Evolutionary conservation across 2,113 vertebrate genomes (phyloP), one percentile per base, ranked within the genome.

Genomic region (Oenanthe melanoleuca): DNA sequence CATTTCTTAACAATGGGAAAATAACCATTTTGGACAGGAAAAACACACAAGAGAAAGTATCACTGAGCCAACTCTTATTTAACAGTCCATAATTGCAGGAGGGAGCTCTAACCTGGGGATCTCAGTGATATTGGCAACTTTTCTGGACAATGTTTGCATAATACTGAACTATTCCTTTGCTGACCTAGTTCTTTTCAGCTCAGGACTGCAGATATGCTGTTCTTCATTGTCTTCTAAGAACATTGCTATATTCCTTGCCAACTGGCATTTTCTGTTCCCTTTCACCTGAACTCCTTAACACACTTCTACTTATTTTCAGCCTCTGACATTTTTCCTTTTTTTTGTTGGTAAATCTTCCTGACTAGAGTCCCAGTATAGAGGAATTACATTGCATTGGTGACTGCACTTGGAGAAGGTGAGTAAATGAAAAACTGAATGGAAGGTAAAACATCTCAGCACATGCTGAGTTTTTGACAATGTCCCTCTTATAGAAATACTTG

Each of bases 51-150:
- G 52, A 80, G 55, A 95, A 93, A 73, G n/a, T 47, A 78, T 42
- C 42, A 79, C 57, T 92, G 88, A 34, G 70, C 75, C 45, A 87
- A 50, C 92, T 97, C 65, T 77, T 96, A 74, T 73, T 92, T 91
- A 47, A 64, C 61, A 89, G 85, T 60, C 55, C 45, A 8, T 85
- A 91, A 80, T 42, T 66, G 52, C 25, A 47, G 74, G 40, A 96
- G 61, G 55, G 87, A 97, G 81, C 52, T 33, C 34, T 71, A 93
- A 90, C 63, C 37, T 64, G 25, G 44, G 47, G 12, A 73, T 80
- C 74, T 92, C 84, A 89, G 25, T 82, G 64, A 56, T 79, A 89
- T n/a, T 97, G 91, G 89, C 90, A 94, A 86, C 23, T 72, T 95
- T 69, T 82, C 22, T 61, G 52, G 84, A 65, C 74, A 88, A 25